Percentiles rank a stretch among this genome's conserved stretches.
Conservation (phyloP, 2,797 vertebrate genomes). For the Sebastes reedi region DNA sequence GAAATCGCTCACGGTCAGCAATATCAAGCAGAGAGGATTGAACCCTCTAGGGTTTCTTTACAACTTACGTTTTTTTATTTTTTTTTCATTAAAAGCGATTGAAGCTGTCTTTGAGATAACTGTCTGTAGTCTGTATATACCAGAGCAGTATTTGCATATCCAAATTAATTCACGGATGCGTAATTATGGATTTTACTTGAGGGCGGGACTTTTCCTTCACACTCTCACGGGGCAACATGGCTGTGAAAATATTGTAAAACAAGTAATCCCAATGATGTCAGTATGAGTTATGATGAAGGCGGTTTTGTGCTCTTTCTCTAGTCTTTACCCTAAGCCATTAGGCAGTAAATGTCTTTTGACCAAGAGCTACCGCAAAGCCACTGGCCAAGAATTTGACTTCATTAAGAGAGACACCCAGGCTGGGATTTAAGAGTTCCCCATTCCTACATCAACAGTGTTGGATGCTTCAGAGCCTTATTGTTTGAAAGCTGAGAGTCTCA, state of each 20-base stretch:
- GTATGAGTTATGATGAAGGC: slow-evolving; percentile 13
- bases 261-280: slow-evolving; percentile 18
- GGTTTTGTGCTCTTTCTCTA: slow-evolving; percentile 1
- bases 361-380: not conserved
- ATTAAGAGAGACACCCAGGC: not conserved
- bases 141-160: slow-evolving; percentile 16
- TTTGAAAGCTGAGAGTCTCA: not conserved
- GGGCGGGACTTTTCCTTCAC: slow-evolving; percentile 3
- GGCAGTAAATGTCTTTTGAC: slow-evolving; percentile 1
- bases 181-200: slow-evolving; percentile 37
- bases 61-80: not conserved
- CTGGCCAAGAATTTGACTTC: slow-evolving; percentile 2
- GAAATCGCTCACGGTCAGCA: not conserved
- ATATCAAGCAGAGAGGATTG: not conserved
- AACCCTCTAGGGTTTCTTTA: slow-evolving; percentile 5
- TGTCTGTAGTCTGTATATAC: not conserved
- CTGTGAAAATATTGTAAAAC: slow-evolving; percentile 33
- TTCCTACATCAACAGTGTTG: not conserved
- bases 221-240: slow-evolving; percentile 14
- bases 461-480: not conserved
- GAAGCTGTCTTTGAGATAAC: slow-evolving; percentile 24
- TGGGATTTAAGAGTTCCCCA: not conserved
- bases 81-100: slow-evolving; percentile 17
- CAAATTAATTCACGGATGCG: slow-evolving; percentile 14
- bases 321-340: not conserved